Base-by-base conservation (phyloP, 2,113 vertebrate species). In the Ailuropoda melanoleuca region DNA sequence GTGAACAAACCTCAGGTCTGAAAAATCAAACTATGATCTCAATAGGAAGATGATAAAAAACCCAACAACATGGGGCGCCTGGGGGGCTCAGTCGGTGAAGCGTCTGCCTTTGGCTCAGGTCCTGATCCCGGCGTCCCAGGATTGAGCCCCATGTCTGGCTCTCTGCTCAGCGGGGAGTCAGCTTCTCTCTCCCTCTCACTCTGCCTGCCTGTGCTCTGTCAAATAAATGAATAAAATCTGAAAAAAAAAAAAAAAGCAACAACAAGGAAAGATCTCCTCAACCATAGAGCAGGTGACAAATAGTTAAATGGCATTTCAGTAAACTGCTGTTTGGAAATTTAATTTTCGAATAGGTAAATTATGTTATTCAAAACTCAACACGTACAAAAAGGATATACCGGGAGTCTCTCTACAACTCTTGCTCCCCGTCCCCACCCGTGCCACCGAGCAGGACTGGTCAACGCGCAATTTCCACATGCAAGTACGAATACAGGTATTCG, bases 1-100 rank as follows among this genome's bases (percentile, higher is more conserved):
- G 62, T 96, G 97, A 97, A 97, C 95, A 98, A 96, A 97, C 95
- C 96, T 97, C 37, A 92, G 88, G 58, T 29, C 96, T 77, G 46
- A 14, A 81, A 83, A 83, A 84, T 39, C 78, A 62, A 88, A 66
- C 58, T 2, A 8, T 6, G 93, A 31, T 13, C 75, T 90, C 95
- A 19, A 55, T 0, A 15, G 56, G 78, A 72, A 80, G 23, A 21
- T 37, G 13, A 39, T 8, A 14, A 64, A 55, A 7, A 37, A 3
- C 58, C 37, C 48, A 4, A 9, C 13, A 2, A 66, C 14, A 66
- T 34, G 62, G 62, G 31, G 53, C 53, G 14, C 53, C 53, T 11
- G 53, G 53, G 53, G 13, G 53, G 53, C 53, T 53, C 53, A 53
- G 53, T 53, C 43, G 14, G 53, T 53, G 13, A 15, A 15, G 53